These are phyloP conservation scores for Hecatera dysodea DNA, from an alignment of 2,888 invertebrate species.

Conservation along the genomic window DNA sequence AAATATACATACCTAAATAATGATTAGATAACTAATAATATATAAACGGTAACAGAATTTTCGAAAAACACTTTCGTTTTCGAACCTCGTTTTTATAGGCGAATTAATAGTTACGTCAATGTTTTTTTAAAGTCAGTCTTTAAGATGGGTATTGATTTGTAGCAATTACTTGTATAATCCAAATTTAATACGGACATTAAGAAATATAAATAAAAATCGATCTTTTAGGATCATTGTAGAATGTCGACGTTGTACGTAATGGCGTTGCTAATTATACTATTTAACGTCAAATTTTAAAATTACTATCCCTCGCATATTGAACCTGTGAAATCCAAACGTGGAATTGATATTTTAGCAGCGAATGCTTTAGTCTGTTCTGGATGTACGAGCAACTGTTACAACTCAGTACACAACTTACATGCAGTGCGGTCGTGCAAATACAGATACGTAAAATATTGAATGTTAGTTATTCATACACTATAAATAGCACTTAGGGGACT, in stretches of 20 bases:
- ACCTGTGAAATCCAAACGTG: slow-evolving; percentile 50
- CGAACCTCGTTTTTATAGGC: slow-evolving; percentile 73
- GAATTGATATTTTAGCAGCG: slow-evolving; percentile 56
- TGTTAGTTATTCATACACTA: slow-evolving; percentile 78
- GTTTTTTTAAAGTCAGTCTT: slow-evolving; percentile 66
- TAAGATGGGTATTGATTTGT: slow-evolving; percentile 66
- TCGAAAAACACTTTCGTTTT: slow-evolving; percentile 73
- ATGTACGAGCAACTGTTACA: slow-evolving; percentile 59
- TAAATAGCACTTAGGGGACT: slow-evolving; percentile 74
- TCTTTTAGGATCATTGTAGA: slow-evolving; percentile 56
- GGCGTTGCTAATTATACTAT: slow-evolving; percentile 28
- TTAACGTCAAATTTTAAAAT: slow-evolving; percentile 36
- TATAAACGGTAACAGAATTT: slow-evolving; percentile 73
- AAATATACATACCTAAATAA: slow-evolving; percentile 73
- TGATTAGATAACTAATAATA: slow-evolving; percentile 74
- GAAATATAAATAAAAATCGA: slow-evolving; percentile 29
- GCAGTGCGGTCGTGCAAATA: slow-evolving; percentile 66
- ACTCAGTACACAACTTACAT: slow-evolving; percentile 59
- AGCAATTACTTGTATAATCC: slow-evolving; percentile 61
- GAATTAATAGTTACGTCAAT: slow-evolving; percentile 68
- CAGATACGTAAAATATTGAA: slow-evolving; percentile 81
- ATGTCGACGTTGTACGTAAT: slow-evolving; percentile 24
- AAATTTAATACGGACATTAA: slow-evolving; percentile 32
- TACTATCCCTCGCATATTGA: slow-evolving; percentile 47
- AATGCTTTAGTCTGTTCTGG: slow-evolving; percentile 39